phyloP scores from a whole-genome alignment of 37 sponge, comb jelly and placozoan species.

The Spongilla lacustris region DNA sequence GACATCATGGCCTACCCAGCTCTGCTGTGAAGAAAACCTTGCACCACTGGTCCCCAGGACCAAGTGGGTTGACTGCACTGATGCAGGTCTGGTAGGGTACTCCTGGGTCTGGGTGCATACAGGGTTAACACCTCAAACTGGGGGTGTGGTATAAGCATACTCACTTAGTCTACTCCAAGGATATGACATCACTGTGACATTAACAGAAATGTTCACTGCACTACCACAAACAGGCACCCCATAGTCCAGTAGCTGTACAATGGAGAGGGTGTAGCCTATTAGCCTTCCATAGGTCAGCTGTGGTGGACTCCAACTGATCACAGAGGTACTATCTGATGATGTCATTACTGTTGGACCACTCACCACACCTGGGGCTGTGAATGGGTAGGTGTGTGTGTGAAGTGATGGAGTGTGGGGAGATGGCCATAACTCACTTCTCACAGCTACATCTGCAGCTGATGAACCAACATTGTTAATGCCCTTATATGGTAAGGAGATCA shows the following conservation, averaged over 20 bases:
- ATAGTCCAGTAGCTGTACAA: neutral
- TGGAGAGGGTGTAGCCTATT: neutral
- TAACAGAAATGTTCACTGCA: neutral
- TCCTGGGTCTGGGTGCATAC: neutral
- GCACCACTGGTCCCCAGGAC: neutral
- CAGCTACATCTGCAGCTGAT: neutral
- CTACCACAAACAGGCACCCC: neutral
- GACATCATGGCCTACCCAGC: neutral
- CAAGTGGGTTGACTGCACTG: neutral
- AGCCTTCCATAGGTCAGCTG: neutral
- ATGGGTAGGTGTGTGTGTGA: neutral
- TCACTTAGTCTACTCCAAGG: neutral
- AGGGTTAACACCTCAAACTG: neutral
- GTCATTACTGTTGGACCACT: neutral
- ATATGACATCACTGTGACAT: neutral
- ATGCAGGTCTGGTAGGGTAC: neutral
- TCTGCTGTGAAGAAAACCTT: neutral
- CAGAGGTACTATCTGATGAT: neutral
- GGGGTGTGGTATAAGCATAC: neutral
- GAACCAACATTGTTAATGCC: neutral
- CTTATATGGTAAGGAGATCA: neutral
- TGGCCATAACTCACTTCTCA: neutral
- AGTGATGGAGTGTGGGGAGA: neutral
- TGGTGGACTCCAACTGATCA: neutral
- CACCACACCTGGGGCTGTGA: neutral